Evolutionary conservation across 1,140 invertebrate genomes (phyloP), one percentile per base, ranked within the genome.

Genomic region (Lerema accius): DNA sequence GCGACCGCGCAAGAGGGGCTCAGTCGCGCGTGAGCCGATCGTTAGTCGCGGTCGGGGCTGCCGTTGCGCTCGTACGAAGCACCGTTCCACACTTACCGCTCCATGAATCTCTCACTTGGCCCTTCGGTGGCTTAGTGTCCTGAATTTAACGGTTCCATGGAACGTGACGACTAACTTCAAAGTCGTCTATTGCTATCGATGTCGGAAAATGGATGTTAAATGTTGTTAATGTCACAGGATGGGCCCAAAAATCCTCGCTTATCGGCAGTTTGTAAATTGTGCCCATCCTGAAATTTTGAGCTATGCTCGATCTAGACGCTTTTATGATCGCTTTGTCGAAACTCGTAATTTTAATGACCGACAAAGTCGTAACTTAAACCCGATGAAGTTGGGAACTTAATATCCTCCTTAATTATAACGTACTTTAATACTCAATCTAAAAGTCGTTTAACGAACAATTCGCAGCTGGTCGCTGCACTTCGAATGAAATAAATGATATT

Each of bases 1-100:
- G 84, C 81, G 89, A 84, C 84, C 84, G 88, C 82, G 84, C 86
- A 79, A 82, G 89, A 90, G 84, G 82, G 81, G 84, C 77, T 77
- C 85, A 82, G 74, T 59, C 86, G 82, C 80, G 81, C 81, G 76
- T 89, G 82, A 87, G 77, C 64, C 73, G 73, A 23, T 72, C 78
- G 42, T 73, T 86, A 63, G 72, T 86, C 82, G 80, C 78, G 65
- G 70, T 86, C 65, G 80, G 80, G 63, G 86, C 86, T 65, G 84
- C 88, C 85, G 84, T 89, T 63, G 86, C 84, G 73, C 81, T 89
- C 70, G 79, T 78, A 76, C 77, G 81, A 86, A 86, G 73, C 82
- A 86, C 83, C 71, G 85, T 87, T 85, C 83, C 85, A 85, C 80
- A 58, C 75, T 80, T 79, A 78, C 76, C 71, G 63, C n/a, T 15